Evolutionary conservation across 1,140 invertebrate species (phyloP), one percentile per base, ranked within the genome.

Genomic region (Trichomalopsis sarcophagae): DNA sequence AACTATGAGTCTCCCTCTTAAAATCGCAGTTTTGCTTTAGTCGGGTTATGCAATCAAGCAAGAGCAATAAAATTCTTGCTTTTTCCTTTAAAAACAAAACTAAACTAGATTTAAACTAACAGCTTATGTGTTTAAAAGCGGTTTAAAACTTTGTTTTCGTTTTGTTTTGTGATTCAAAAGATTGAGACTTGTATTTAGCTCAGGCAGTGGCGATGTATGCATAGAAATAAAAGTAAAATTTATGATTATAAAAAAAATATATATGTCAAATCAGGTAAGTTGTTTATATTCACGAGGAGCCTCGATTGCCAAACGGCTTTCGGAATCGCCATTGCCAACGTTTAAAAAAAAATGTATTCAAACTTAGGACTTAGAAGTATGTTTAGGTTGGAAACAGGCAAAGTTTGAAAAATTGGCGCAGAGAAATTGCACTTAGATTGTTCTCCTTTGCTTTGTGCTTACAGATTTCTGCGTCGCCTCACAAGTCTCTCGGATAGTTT

Each of bases 371-470:
- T 89, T 90, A 91, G 87, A 82, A 87, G 86, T 89, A 86, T 91
- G 88, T 78, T 87, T 91, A 93, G 91, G 91, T 92, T 92, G 90
- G 87, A 88, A 85, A 91, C 55, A 93, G 92, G 91, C 90, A 92
- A 92, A 89, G 87, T 89, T 88, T 89, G 90, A 89, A 79, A 77
- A 89, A 89, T 88, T 91, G 90, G 90, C 90, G 90, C 91, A 92
- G 90, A 91, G 89, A 90, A 91, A 92, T 82, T 91, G 90, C 92
- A 93, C 91, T 93, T 89, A 93, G 91, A 92, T 90, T 92, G 88
- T 93, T 91, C 91, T 93, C 91, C 90, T 93, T 92, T 93, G 92
- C 91, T 93, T 93, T 93, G 92, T 93, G 93, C 91, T 93, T 93
- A 91, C 93, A 93, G 93, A 93, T 93, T 91, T 92, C 92, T 93